A percentile compares a stretch with the other conserved stretches of the same genome.
phyloP scores from a whole-genome alignment of 2,113 vertebrate species.

The Callocephalon fimbriatum region DNA sequence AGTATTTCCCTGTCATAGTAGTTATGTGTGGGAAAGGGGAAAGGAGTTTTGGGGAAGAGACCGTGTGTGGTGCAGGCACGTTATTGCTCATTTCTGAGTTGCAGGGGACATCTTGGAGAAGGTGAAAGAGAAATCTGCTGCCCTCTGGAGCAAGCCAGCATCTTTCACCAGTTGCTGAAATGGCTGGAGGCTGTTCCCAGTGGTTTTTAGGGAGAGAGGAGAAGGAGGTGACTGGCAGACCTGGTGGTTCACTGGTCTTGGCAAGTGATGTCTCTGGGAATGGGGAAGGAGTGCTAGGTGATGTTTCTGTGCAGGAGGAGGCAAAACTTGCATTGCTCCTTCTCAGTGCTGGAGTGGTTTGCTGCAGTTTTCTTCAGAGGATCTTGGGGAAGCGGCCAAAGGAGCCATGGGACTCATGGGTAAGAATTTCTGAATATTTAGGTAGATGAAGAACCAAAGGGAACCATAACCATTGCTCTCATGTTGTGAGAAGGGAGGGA shows the following conservation, averaged over 20 bases:
- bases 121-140: not conserved
- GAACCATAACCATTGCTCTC: not conserved
- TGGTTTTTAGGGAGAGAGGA: not conserved
- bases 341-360: not conserved
- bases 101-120: not conserved
- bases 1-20: not conserved
- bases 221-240: not conserved
- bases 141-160: not conserved
- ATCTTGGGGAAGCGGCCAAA: not conserved
- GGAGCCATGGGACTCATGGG: rapidly evolving
- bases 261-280: not conserved
- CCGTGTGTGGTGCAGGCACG: rapidly evolving
- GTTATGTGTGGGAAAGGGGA: not conserved
- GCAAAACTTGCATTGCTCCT: not conserved
- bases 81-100: not conserved
- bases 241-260: not conserved
- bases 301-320: not conserved
- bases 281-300: not conserved
- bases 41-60: not conserved
- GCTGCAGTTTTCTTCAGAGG: not conserved
- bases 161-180: not conserved
- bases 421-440: not conserved
- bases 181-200: not conserved
- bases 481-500: not conserved
- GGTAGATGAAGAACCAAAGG: not conserved